Percentiles rank a stretch among this genome's conserved stretches.
Evolutionary conservation across 2,113 vertebrate species (phyloP).

Genomic region (Terrapene triunguis): DNA sequence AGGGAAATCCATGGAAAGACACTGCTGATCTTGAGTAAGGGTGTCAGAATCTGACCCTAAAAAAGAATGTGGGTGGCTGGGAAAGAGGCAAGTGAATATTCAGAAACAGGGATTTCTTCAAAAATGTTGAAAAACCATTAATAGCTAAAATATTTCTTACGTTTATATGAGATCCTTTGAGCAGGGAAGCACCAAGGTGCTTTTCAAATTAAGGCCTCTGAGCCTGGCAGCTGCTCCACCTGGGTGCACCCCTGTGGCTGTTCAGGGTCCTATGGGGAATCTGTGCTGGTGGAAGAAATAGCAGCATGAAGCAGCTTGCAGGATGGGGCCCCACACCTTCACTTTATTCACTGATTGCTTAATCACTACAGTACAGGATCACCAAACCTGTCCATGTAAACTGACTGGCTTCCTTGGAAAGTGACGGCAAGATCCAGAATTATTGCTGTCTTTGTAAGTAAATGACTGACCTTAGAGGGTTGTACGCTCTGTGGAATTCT

Average conservation of each 20-base stretch:
- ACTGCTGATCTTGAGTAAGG: not conserved
- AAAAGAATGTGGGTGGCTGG: slow-evolving; percentile 9
- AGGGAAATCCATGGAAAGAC: not conserved
- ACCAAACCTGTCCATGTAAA: not conserved
- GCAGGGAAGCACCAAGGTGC: not conserved
- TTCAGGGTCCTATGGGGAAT: not conserved
- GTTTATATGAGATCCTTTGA: not conserved
- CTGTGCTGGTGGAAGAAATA: fast-evolving
- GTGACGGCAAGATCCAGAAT: not conserved
- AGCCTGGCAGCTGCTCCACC: not conserved
- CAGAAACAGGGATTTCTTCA: not conserved
- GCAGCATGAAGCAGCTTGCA: fast-evolving
- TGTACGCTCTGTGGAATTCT: slow-evolving; percentile 45
- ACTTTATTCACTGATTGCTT: not conserved
- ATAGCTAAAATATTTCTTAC: not conserved
- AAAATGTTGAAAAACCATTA: slow-evolving; percentile 41
- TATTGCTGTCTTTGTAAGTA: not conserved
- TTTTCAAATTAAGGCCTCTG: not conserved
- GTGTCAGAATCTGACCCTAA: not conserved
- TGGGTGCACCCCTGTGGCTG: not conserved
- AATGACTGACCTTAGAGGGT: not conserved
- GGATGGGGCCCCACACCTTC: not conserved
- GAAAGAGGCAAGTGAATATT: slow-evolving; percentile 54
- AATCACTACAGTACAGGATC: not conserved
- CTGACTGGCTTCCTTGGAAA: not conserved